Evolutionary conservation across 2,113 vertebrate genomes (phyloP), one percentile per base, ranked within the genome.

Genomic region (Muntiacus reevesi): DNA sequence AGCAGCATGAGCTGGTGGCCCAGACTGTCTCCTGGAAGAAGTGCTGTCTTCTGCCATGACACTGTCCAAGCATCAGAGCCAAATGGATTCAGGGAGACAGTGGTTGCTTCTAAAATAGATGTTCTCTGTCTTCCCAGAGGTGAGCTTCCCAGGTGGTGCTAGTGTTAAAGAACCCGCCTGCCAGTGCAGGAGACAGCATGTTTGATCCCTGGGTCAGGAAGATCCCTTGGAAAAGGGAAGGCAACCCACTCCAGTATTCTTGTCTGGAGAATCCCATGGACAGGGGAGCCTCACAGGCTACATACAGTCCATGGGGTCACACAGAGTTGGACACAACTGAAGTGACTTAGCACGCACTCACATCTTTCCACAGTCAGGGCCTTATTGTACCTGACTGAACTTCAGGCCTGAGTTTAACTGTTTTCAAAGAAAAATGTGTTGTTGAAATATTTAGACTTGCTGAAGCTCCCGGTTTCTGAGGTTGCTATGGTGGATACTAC

Each of bases 151-250:
- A 74, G 67, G 5, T 74, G 67, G 10, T 25, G 21, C 19, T 74
- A 40, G 19, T 6, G 10, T 74, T 40, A 25, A 74, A 74, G 36
- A 40, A 40, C 21, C 67, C 0, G 2, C 21, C n/a, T 71, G 67
- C n/a, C n/a, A 3, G 10, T 71, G 2, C 19, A 71, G 67, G n/a
- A 71, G 67, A 71, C 10, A 6, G 10, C 0, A 0, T 0, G 1
- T 71, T 71, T 5, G 12, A 6, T 40, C 67, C 67, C 19, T 40
- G n/a, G 19, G 19, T 71, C 0, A 71, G 67, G 19, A 71, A 71
- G 67, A 23, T 40, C 19, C n/a, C 67, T 36, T 71, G n/a, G n/a
- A 71, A 10, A 71, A 71, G 19, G n/a, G n/a, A 36, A 71, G 67
- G n/a, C 67, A 71, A 23, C 67, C 67, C 19, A 71, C n/a, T 71